Conservation (phyloP, 2,888 invertebrate genomes). For the Pachliopta kotzebuea region DNA sequence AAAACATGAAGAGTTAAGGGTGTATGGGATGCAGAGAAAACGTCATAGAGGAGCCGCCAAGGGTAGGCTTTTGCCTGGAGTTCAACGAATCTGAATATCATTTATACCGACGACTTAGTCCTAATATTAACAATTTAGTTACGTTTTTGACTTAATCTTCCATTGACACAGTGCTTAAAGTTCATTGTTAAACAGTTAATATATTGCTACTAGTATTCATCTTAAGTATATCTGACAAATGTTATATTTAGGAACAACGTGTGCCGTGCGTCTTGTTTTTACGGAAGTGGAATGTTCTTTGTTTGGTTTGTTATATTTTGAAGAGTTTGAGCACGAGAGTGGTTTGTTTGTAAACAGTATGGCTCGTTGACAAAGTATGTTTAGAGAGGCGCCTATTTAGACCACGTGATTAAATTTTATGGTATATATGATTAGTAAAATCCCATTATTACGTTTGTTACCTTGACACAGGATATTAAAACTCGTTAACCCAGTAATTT, state of each 20-base stretch:
- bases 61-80: conserved; percentile 36
- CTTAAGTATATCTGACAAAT: conserved; percentile 1
- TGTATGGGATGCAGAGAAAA: conserved; percentile 39
- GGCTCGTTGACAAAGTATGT: conserved; percentile 58
- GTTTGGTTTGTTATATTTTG: conserved; percentile 41
- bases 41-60: conserved; percentile 7
- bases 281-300: conserved; percentile 40
- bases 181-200: background rate
- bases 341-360: conserved; percentile 61
- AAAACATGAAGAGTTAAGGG: conserved; percentile 57
- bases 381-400: conserved; percentile 46
- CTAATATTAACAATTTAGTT: background rate
- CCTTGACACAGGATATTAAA: too few relatives aligned
- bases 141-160: too few relatives aligned
- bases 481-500: too few relatives aligned
- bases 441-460: background rate
- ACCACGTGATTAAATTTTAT: conserved; percentile 23
- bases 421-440: background rate
- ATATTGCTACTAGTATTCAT: background rate
- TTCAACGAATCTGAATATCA: conserved; percentile 55
- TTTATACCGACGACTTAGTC: background rate
- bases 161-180: background rate
- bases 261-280: conserved; percentile 34
- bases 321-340: conserved; percentile 41
- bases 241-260: conserved; percentile 16